Base-by-base conservation (phyloP, 1,140 invertebrate species). In the Asbolus verrucosus region DNA sequence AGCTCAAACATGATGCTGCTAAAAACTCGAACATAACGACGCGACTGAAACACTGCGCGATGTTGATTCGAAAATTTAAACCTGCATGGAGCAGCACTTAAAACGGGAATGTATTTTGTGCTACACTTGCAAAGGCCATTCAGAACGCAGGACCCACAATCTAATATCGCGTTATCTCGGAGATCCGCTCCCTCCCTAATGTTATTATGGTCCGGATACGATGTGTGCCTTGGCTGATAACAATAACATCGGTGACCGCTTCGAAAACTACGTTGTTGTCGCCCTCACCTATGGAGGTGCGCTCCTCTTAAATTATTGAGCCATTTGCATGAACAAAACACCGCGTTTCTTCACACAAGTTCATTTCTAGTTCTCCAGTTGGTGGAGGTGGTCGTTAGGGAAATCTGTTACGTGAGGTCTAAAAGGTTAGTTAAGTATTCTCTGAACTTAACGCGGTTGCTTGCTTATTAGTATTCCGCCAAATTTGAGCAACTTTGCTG, bases 341-440 rank as follows among this genome's bases (percentile, higher is more conserved):
- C n/a, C n/a, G n/a, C 46, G 46, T 30, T 54, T 27, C 21, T 54
- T 54, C 27, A 31, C 21, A 54, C 46, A 54, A 11, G n/a, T 24
- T 24, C 24, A 24, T 54, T 43, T 27, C 19, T n/a, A 16, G 15
- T 18, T 38, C 33, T 38, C 9, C 21, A 54, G 19, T 16, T 62
- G 60, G 21, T 18, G 61, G 39, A 21, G 61, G 30, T 43, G 41
- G 38, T 66, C 63, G 41, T 66, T 66, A 43, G 41, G 38, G 41
- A 66, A 66, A 66, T 66, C 27, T 66, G 63, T 46, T 46, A 66
- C 63, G 63, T 66, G 61, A 65, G 36, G 61, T 24, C 39, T 33
- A 39, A 54, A 54, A 6, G 18, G 3, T 3, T n/a, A n/a, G n/a
- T n/a, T n/a, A n/a, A n/a, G n/a, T n/a, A n/a, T n/a, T n/a, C n/a